Conservation (phyloP, 1,140 invertebrate species). For the Solenopsis fugax region DNA sequence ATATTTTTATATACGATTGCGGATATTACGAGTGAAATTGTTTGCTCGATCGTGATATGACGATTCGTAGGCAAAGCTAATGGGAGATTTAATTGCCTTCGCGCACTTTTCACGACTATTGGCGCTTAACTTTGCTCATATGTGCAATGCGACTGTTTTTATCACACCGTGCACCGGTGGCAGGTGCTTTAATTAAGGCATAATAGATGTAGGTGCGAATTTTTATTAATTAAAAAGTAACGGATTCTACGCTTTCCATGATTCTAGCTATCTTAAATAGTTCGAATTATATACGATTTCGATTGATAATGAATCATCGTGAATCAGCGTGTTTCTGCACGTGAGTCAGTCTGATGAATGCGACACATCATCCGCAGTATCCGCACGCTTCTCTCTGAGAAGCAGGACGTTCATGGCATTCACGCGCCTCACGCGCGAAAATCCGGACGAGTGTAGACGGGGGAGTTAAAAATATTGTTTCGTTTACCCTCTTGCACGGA, state of each 20-base stretch:
- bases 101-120: slow-evolving; percentile 33
- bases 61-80: slow-evolving; percentile 46
- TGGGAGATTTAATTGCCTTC: slow-evolving; percentile 44
- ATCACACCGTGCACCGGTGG: not conserved
- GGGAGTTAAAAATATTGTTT: slow-evolving; percentile 40
- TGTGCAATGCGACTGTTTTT: slow-evolving; percentile 21
- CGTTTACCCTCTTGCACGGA: too few species aligned
- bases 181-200: slow-evolving; percentile 24
- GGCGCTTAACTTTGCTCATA: slow-evolving; percentile 17
- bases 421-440: not conserved
- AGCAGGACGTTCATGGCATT: not conserved
- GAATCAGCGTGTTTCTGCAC: not conserved
- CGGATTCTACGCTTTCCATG: not conserved
- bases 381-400: too few species aligned
- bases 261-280: not conserved
- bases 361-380: too few species aligned
- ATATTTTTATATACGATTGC: slow-evolving; percentile 46
- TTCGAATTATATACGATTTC: too few species aligned
- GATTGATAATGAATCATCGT: not conserved
- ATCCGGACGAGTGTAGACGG: not conserved
- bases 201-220: not conserved
- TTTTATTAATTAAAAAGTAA: not conserved
- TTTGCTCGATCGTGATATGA: slow-evolving; percentile 40
- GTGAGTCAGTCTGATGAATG: not conserved
- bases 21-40: slow-evolving; percentile 52